Base-by-base conservation (phyloP, 64 coral and sea anemone species). In the Montipora cactus region DNA sequence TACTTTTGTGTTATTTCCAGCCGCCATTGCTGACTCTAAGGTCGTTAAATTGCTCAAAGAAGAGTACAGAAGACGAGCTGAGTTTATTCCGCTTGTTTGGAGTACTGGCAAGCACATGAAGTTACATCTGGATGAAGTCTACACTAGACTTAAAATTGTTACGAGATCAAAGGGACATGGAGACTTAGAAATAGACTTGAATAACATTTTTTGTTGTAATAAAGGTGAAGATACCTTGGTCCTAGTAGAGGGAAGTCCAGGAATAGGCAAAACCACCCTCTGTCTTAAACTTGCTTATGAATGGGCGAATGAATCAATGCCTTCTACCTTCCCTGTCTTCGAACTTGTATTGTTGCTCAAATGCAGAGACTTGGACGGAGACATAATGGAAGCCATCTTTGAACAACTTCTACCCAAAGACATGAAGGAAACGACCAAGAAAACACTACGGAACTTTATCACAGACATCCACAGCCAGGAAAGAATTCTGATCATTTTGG, bases 261-360 rank as follows among this genome's bases (percentile, higher is more conserved):
- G 87, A 59, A 89, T 78, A 15, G 87, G 87, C 8, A 89, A 89
- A 23, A 89, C 87, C 62, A 89, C 87, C 14, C 46, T 19, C 21
- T 77, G 87, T n/a, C 51, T 89, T 46, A 79, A 89, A 67, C 2
- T 89, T 57, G 74, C 87, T 5, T 64, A 79, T 46, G 74, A 89
- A 10, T 89, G 87, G 87, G 87, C 74, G 16, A 76, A 55, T 10
- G 74, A 28, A 9, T 45, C 55, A 64, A n/a, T 77, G 9, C 19
- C 76, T 12, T 50, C 14, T 52, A 46, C 48, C 19, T 78, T 78
- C 13, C 55, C 14, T 62, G 4, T 5, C 5, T 89, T 89, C 8
- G 74, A 78, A 19, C 25, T 89, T n/a, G 87, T 89, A 15, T 52
- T 89, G 20, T 59, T 78, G 11, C 44, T 89, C 5, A 89, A 89